These are phyloP conservation scores for Alca torda DNA, from an alignment of 2,797 vertebrate genomes.

Conservation along the genomic window DNA sequence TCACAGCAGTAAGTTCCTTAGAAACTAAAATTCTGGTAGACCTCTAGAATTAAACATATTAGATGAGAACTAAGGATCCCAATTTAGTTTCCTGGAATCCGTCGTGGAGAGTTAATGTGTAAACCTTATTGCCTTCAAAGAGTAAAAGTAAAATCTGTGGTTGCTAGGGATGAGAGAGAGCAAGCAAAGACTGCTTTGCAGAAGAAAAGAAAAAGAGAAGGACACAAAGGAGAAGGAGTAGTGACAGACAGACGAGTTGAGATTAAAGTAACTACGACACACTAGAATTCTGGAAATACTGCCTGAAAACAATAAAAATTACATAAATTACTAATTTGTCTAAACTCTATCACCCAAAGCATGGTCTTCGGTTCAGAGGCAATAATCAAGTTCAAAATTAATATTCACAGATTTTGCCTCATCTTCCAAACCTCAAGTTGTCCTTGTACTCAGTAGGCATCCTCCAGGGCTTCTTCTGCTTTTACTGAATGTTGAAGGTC, in stretches of 20 bases:
- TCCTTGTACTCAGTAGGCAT: background rate
- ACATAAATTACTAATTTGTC: background rate
- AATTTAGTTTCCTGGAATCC: background rate
- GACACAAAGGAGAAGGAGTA: background rate
- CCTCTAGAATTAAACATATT: background rate
- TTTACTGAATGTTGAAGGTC: background rate
- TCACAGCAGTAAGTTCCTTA: background rate
- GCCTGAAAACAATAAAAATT: background rate
- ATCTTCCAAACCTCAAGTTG: background rate
- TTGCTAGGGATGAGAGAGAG: background rate
- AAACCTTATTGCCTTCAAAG: background rate
- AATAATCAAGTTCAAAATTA: background rate
- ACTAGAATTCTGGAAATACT: background rate
- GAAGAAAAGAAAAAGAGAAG: background rate
- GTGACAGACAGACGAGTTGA: background rate
- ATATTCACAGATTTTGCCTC: background rate
- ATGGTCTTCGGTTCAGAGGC: background rate
- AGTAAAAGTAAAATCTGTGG: background rate
- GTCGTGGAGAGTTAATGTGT: accelerated
- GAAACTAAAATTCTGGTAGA: background rate
- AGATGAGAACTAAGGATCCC: background rate
- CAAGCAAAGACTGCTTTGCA: background rate
- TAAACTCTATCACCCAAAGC: accelerated
- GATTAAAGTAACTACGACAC: background rate
- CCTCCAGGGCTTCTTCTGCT: background rate